A percentile compares a stretch with the other conserved stretches of the same genome.
Conservation (phyloP, 2,888 invertebrate genomes). For the Melolontha melolontha region DNA sequence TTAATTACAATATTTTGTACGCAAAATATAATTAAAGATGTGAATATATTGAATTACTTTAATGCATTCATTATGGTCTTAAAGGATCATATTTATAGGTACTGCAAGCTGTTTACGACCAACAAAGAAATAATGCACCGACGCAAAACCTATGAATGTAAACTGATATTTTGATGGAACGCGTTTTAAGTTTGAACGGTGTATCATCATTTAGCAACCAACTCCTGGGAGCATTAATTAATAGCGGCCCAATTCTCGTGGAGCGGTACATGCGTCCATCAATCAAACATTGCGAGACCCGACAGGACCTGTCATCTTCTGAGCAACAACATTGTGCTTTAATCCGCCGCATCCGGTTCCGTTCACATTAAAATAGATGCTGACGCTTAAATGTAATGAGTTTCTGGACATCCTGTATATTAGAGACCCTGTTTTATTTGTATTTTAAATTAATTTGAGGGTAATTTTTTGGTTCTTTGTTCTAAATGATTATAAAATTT, state of each 20-base stretch:
- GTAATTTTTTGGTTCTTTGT: too few relatives aligned
- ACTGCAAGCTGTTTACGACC: conserved; percentile 4
- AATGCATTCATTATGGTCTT: too few relatives aligned
- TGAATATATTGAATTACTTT: too few relatives aligned
- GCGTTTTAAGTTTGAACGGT: conserved; percentile 39
- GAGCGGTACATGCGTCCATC: conserved; percentile 47
- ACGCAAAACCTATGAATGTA: conserved; percentile 35
- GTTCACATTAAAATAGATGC: conserved; percentile 42
- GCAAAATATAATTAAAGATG: too few relatives aligned
- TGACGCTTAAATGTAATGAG: conserved; percentile 38
- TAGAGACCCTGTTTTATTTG: too few relatives aligned
- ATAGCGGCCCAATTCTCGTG: conserved; percentile 45
- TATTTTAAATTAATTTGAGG: too few relatives aligned
- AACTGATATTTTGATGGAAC: conserved; percentile 45
- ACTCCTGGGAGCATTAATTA: conserved; percentile 47
- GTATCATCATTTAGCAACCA: conserved; percentile 45
- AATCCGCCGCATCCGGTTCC: conserved; percentile 42
- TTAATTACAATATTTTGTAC: too few relatives aligned
- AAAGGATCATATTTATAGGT: conserved; percentile 5
- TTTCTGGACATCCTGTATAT: too few relatives aligned
- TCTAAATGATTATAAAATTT: too few relatives aligned
- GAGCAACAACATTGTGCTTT: conserved; percentile 41
- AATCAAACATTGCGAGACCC: conserved; percentile 46
- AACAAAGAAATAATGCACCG: conserved; percentile 20
- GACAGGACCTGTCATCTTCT: conserved; percentile 45